Conservation (phyloP, 2,888 invertebrate species). For the Ypsolopha scabrella region DNA sequence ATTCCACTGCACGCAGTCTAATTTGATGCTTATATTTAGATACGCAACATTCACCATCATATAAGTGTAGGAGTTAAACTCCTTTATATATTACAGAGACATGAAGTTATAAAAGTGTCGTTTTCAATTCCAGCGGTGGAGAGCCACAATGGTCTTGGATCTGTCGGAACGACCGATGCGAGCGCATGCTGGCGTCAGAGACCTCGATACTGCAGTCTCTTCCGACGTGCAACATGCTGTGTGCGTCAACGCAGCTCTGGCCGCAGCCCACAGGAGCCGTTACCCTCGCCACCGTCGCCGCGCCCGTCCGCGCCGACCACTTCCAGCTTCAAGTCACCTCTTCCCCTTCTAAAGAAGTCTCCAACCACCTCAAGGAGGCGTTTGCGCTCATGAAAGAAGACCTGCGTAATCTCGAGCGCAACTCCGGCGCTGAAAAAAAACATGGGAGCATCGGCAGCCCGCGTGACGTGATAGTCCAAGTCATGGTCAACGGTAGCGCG, state of each 20-base stretch:
- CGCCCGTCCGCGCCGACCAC: constrained; percentile 67
- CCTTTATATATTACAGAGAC: no score
- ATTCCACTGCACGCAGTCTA: not conserved
- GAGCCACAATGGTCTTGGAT: constrained; percentile 82
- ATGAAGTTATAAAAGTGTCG: no score
- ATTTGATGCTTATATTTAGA: no score
- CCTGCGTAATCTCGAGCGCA: constrained; percentile 53
- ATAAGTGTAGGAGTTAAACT: no score
- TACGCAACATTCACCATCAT: not conserved
- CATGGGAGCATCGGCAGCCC: constrained; percentile 29
- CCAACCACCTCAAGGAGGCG: constrained; percentile 55
- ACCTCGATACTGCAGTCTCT: constrained; percentile 68
- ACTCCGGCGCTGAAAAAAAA: constrained; percentile 29
- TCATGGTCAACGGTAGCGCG: constrained; percentile 63
- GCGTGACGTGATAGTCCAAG: constrained; percentile 54
- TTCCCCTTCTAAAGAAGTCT: constrained; percentile 42
- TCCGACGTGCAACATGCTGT: constrained; percentile 82
- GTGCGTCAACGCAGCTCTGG: constrained; percentile 82
- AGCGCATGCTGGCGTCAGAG: constrained; percentile 61
- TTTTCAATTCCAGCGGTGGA: constrained; percentile 41
- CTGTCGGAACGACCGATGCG: constrained; percentile 78
- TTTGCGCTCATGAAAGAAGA: constrained; percentile 64
- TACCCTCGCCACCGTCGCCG: constrained; percentile 73
- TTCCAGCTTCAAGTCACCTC: constrained; percentile 54
- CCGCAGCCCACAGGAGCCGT: constrained; percentile 83